These are phyloP conservation scores for Mythimna vitellina DNA, from an alignment of 2,888 invertebrate genomes.

Conservation along the genomic window DNA sequence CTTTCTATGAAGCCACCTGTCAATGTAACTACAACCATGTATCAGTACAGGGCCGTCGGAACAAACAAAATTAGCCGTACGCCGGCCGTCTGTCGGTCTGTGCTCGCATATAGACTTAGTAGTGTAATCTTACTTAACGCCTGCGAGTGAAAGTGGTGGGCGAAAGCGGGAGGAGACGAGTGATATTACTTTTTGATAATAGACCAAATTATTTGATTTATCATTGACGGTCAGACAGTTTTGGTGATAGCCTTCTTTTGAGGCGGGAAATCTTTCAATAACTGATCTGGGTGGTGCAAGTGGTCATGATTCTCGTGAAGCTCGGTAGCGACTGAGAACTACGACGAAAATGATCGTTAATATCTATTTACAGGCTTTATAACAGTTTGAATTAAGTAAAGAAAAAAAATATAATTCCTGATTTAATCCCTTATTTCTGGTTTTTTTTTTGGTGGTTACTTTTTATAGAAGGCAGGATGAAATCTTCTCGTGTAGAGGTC, in stretches of 20 bases:
- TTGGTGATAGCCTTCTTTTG: neutral
- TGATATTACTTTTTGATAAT: neutral
- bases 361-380: too few relatives aligned
- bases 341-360: too few relatives aligned
- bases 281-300: too few relatives aligned
- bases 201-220: neutral
- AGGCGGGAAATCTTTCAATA: too few relatives aligned
- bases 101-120: conserved; percentile 75
- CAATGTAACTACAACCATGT: conserved; percentile 55
- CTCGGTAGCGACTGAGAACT: too few relatives aligned
- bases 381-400: too few relatives aligned
- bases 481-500: too few relatives aligned
- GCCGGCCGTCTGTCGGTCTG: conserved; percentile 77
- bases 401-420: too few relatives aligned
- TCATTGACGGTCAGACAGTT: neutral
- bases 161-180: conserved; percentile 8
- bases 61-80: conserved; percentile 83
- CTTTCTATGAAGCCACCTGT: conserved; percentile 22
- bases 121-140: conserved; percentile 80
- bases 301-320: too few relatives aligned
- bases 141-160: conserved; percentile 16
- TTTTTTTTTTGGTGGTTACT: too few relatives aligned
- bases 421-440: too few relatives aligned
- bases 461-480: too few relatives aligned
- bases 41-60: conserved; percentile 75